Percentiles rank a stretch among this genome's conserved stretches.
Conservation (phyloP, 1,140 invertebrate genomes). For the Tetragnatha versicolor region DNA sequence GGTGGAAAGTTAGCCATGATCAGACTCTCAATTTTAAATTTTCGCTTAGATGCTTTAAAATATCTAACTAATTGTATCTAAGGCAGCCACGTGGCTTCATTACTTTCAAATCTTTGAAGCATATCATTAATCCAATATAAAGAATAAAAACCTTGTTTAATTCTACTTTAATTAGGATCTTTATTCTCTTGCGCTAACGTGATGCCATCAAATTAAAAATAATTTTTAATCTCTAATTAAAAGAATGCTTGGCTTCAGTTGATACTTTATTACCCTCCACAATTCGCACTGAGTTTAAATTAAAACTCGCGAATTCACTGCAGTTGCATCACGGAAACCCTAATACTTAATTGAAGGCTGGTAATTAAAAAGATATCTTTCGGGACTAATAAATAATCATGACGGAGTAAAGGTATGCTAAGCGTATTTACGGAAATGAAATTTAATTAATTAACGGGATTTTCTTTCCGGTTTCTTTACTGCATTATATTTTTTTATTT, state of each 20-base stretch:
- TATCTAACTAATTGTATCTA: too few species aligned
- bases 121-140: too few species aligned
- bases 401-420: background rate
- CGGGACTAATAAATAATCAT: constrained; percentile 8
- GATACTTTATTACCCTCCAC: background rate
- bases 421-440: constrained; percentile 1
- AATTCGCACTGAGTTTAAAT: background rate
- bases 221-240: background rate
- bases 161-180: background rate
- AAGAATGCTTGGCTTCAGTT: background rate
- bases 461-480: background rate
- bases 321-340: background rate
- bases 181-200: background rate
- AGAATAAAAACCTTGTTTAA: too few species aligned
- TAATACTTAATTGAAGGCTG: background rate
- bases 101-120: too few species aligned
- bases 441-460: constrained; percentile 13
- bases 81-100: too few species aligned
- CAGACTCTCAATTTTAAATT: too few species aligned
- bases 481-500: background rate
- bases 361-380: background rate
- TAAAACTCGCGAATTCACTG: too few species aligned
- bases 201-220: constrained; percentile 1
- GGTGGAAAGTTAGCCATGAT: too few species aligned
- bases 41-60: too few species aligned